Base-by-base conservation (phyloP, 2,113 vertebrate species). In the Sylvilagus bachmani region DNA sequence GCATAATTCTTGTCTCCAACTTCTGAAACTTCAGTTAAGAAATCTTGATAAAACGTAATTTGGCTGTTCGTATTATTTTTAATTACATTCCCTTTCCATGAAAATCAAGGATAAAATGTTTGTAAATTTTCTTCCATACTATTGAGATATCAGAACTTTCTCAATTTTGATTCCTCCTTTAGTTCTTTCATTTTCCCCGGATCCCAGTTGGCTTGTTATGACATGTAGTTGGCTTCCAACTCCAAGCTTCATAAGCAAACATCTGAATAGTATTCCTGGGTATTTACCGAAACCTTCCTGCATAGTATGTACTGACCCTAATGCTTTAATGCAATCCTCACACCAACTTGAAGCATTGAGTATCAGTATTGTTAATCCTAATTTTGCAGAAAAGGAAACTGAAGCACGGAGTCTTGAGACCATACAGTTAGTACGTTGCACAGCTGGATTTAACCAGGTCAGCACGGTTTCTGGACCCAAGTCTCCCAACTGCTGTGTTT, bases 51-150 rank as follows among this genome's bases (percentile, higher is more conserved):
- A 80, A 78, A 79, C 73, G 14, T 19, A 69, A 73, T 53, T 29
- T 29, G 13, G 1, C 70, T n/a, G 55, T 89, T 80, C 24, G 29
- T 64, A 33, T 89, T 86, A 55, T 77, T 90, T 86, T 88, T 27
- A 74, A 74, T 78, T 64, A 53, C 1, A 61, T 10, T 87, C 12
- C 3, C 3, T 90, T 3, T 77, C 2, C 10, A 31, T 55, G 14
- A 61, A 73, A 82, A 66, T 49, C 19, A 75, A 51, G 10, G 31
- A 94, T 36, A 89, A 96, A 75, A 80, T 17, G 2, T 80, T 90
- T 64, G 81, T 4, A n/a, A 62, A 24, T 36, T 67, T 83, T 4
- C 8, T 93, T 95, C 62, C 8, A 1, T 78, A 13, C 79, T 77
- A 17, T 91, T 77, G 49, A 77, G 67, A 74, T 88, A 33, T 49